These are phyloP conservation scores for Synergus japonicus DNA, from an alignment of 2,888 invertebrate species.

Conservation along the genomic window DNA sequence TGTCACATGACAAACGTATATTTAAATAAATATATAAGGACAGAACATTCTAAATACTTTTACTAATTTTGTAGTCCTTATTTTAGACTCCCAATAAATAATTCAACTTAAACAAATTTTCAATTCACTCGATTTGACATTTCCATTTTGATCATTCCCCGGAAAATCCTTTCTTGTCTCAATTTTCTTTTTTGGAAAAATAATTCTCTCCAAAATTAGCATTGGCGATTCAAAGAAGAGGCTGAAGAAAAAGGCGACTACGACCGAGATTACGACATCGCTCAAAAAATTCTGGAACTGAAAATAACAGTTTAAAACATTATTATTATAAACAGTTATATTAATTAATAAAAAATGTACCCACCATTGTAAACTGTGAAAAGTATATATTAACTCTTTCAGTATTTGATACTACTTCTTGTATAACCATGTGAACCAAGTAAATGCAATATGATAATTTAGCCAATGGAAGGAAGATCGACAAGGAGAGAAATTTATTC, in stretches of 20 bases:
- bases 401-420: neutral
- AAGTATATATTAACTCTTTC: neutral
- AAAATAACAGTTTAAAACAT: neutral
- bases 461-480: constrained; percentile 46
- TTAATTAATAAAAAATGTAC: neutral
- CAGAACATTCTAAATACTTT: too few species aligned
- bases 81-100: too few species aligned
- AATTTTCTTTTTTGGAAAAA: neutral
- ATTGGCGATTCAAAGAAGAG: constrained; percentile 53
- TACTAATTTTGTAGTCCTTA: too few species aligned
- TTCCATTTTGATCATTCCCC: neutral
- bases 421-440: constrained; percentile 44
- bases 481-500: constrained; percentile 40
- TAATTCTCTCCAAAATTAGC: constrained; percentile 48
- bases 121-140: neutral
- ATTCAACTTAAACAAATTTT: too few species aligned
- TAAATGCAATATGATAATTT: constrained; percentile 47
- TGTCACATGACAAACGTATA: too few species aligned
- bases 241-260: constrained; percentile 46
- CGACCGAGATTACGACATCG: constrained; percentile 38
- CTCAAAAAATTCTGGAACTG: constrained; percentile 35
- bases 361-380: constrained; percentile 3
- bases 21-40: too few species aligned
- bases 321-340: neutral
- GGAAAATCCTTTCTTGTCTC: neutral